phyloP scores from a whole-genome alignment of 1,140 invertebrate genomes.

The Radopholus similis region DNA sequence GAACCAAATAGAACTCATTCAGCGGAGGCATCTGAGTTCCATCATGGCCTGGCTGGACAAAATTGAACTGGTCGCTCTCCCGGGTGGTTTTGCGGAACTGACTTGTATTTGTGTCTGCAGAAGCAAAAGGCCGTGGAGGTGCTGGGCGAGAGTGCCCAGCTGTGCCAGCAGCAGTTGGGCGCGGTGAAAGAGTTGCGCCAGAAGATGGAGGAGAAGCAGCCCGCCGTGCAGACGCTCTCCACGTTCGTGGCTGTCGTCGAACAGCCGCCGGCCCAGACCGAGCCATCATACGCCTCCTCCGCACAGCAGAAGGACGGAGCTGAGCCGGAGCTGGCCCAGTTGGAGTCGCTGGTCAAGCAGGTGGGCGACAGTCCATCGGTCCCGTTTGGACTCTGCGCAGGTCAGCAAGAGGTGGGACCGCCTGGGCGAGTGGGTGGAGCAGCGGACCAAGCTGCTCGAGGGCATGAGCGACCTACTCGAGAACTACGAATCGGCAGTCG shows the following conservation, averaged over 20 bases:
- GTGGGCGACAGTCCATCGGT: constrained; percentile 43
- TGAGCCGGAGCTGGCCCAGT: constrained; percentile 22
- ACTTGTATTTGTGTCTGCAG: neutral
- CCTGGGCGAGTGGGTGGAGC: constrained; percentile 54
- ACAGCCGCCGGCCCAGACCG: no score
- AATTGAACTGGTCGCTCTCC: constrained; percentile 27
- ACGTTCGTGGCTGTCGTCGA: constrained; percentile 43
- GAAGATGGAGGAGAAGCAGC: constrained; percentile 49
- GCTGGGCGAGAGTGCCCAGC: constrained; percentile 28
- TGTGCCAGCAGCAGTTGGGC: constrained; percentile 35
- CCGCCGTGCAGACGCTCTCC: constrained; percentile 37
- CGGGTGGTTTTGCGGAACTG: neutral
- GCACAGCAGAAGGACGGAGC: constrained; percentile 17
- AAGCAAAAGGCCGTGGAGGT: constrained; percentile 25
- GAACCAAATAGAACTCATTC: constrained; percentile 41
- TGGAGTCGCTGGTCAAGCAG: constrained; percentile 33
- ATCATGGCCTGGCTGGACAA: constrained; percentile 44
- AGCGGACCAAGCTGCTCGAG: constrained; percentile 41
- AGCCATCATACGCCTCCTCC: neutral
- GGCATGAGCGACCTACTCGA: constrained; percentile 47
- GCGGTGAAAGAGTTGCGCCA: constrained; percentile 16
- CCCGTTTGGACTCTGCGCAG: neutral
- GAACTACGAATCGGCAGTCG: constrained; percentile 31
- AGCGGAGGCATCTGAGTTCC: constrained; percentile 35
- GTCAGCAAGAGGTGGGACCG: constrained; percentile 37